Evolutionary conservation across 2,888 invertebrate genomes (phyloP), one percentile per base, ranked within the genome.

Genomic region (Sipha maydis): DNA sequence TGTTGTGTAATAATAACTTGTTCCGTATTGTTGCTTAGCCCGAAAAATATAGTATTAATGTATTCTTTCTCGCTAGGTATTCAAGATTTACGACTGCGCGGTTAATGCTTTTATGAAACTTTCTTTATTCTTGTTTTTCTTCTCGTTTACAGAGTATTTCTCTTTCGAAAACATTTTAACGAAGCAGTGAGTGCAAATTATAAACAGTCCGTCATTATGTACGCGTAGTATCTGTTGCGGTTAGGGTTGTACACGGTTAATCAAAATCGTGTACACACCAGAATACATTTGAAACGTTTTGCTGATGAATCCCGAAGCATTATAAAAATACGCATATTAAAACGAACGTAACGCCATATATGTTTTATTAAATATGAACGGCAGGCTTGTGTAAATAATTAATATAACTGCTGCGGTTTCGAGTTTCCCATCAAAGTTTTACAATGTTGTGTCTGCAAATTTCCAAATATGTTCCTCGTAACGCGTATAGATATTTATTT

Each of bases 381-480:
- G 8, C 25, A 3, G 9, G 21, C 0, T 61, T 61, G 61, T 61
- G 61, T 21, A 61, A 21, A 61, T 7, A 61, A 7, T 25, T 61
- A 21, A 21, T 61, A 25, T 25, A 25, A 61, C 61, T 61, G 61
- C 61, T 61, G 61, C 25, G 21, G 61, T 61, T 71, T 83, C 31
- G 17, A 14, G 7, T 83, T 54, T 83, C 71, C 5, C 71, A 11
- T 83, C 25, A 71, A 71, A 83, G 31, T 83, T 83, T 31, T 34
- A 25, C 54, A 21, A 9, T 41, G 48, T 48, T 31, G n/a, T 80
- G n/a, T 80, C 38, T 67, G n/a, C 38, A 67, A 25, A 80, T 38
- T 61, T 80, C 34, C 25, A 83, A 75, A 75, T 67, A 38, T 17
- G 54, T 83, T 54, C 25, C n/a, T 75, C 54, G n/a, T 73, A 21